Percentiles rank a stretch among this genome's conserved stretches.
Conservation (phyloP, 2,888 invertebrate species). For the Anthoptus insignis region DNA sequence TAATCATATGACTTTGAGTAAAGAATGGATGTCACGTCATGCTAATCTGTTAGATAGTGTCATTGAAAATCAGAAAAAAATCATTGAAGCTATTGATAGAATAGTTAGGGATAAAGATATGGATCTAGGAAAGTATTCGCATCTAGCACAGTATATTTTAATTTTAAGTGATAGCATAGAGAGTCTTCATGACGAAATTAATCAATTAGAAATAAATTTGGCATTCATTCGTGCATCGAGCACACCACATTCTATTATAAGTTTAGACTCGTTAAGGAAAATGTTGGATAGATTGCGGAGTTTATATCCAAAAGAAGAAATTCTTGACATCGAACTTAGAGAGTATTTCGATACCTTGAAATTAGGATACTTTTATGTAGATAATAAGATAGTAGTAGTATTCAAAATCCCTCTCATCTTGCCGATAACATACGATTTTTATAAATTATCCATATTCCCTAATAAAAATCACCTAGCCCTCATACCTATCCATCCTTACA, state of each 20-base stretch:
- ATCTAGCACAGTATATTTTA: conserved; percentile 1
- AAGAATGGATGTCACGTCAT: conserved; percentile 15
- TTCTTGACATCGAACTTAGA: conserved; percentile 24
- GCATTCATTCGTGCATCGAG: conserved; percentile 37
- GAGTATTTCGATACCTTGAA: conserved; percentile 28
- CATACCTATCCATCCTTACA: background rate
- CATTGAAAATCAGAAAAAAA: conserved; percentile 16
- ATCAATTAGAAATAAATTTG: conserved; percentile 37
- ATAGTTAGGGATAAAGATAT: background rate
- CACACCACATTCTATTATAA: conserved; percentile 8
- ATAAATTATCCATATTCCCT: background rate
- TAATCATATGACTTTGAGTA: conserved; percentile 7
- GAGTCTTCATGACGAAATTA: conserved; percentile 19
- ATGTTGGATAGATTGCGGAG: conserved; percentile 18
- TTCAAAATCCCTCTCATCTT: conserved; percentile 29
- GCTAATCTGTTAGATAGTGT: background rate
- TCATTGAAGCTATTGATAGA: background rate
- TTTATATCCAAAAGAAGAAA: conserved; percentile 19
- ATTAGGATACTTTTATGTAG: conserved; percentile 25
- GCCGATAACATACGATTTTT: conserved; percentile 2
- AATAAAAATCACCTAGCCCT: background rate
- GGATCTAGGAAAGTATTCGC: background rate
- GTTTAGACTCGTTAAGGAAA: background rate
- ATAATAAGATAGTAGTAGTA: conserved; percentile 23
- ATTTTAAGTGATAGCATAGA: conserved; percentile 24